These are phyloP conservation scores for Halcyon badia DNA, from an alignment of 2,797 vertebrate genomes.

Conservation along the genomic window DNA sequence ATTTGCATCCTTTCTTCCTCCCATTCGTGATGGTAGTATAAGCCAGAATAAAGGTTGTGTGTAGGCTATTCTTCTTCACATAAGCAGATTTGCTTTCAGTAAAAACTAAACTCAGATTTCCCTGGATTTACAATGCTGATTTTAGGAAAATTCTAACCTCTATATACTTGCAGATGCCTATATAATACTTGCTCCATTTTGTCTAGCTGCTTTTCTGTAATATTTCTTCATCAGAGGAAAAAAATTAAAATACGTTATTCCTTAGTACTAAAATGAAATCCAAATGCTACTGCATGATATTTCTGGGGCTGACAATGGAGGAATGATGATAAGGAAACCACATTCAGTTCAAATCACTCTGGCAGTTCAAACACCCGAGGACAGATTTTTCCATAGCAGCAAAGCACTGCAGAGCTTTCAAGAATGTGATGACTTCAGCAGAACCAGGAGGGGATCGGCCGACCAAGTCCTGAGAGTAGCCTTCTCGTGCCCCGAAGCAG, in stretches of 20 bases:
- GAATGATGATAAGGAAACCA: background rate
- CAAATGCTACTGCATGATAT: background rate
- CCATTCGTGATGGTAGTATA: rapidly evolving
- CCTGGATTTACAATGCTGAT: background rate
- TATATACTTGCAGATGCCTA: background rate
- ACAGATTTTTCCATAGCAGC: background rate
- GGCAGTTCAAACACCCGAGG: background rate
- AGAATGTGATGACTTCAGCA: constrained; percentile 16
- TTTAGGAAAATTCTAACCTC: background rate
- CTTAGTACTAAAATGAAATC: background rate
- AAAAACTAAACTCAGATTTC: constrained; percentile 13
- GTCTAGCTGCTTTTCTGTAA: background rate
- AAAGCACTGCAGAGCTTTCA: background rate
- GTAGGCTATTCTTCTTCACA: background rate
- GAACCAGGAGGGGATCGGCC: background rate
- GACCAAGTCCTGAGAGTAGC: background rate
- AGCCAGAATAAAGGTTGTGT: background rate
- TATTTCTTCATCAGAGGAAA: background rate
- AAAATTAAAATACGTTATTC: background rate
- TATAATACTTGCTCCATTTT: background rate
- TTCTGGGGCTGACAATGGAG: background rate
- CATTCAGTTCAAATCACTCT: background rate
- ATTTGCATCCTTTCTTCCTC: background rate
- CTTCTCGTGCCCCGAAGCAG: rapidly evolving
- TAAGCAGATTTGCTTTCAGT: background rate